A percentile compares a stretch with the other conserved stretches of the same genome.
phyloP scores from a whole-genome alignment of 2,113 vertebrate species.

The Tenrec ecaudatus region DNA sequence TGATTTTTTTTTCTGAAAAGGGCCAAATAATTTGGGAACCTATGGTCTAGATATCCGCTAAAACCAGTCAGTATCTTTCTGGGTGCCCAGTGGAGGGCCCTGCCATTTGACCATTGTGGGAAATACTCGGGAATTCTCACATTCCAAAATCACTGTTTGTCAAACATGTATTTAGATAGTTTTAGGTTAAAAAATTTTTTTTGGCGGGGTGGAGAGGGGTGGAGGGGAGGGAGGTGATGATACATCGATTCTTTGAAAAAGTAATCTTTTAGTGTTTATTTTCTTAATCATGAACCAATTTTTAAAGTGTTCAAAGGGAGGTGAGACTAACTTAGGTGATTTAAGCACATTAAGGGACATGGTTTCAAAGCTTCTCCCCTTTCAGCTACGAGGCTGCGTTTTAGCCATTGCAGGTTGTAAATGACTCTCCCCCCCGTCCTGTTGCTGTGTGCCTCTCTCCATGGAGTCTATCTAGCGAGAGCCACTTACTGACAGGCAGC shows the following conservation, averaged over 20 bases:
- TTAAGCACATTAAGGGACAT: too few species aligned
- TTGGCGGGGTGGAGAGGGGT: too few species aligned
- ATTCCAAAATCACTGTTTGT: not conserved
- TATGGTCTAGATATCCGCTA: not conserved
- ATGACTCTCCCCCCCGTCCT: too few species aligned
- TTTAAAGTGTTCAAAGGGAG: constrained; percentile 22
- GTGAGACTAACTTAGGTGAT: not conserved
- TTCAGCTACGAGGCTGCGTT: too few species aligned
- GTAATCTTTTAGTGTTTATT: not conserved
- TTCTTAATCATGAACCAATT: not conserved
- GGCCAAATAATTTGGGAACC: too few species aligned
- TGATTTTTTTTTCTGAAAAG: too few species aligned
- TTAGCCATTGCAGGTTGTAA: too few species aligned
- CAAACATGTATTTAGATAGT: constrained; percentile 12
- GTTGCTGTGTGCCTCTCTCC: too few species aligned
- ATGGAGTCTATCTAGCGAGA: too few species aligned
- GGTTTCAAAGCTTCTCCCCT: too few species aligned
- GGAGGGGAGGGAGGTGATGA: not conserved
- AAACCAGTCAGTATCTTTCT: not conserved
- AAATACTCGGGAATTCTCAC: not conserved
- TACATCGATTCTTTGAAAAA: not conserved
- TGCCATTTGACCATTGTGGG: not conserved
- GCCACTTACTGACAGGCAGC: too few species aligned
- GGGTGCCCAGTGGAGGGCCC: not conserved
- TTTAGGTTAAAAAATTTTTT: not conserved